phyloP scores from a whole-genome alignment of 2,888 invertebrate species.

The Catocala sponsa region DNA sequence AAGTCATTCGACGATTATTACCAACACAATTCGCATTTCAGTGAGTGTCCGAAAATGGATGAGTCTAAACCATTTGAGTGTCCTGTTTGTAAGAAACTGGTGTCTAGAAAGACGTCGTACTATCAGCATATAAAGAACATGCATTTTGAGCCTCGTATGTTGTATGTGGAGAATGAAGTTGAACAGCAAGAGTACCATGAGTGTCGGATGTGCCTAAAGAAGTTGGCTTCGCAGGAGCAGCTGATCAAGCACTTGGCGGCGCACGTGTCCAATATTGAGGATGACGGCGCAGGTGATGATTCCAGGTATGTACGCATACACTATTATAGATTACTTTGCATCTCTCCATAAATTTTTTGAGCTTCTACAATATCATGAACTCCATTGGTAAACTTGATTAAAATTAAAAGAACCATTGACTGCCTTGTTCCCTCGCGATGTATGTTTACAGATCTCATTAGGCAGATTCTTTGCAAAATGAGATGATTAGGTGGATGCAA shows the following conservation, averaged over 20 bases:
- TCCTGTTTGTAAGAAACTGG: conserved; percentile 68
- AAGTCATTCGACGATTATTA: conserved; percentile 71
- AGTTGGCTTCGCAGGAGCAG: conserved; percentile 69
- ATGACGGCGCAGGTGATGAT: conserved; percentile 56
- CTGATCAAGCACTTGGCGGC: conserved; percentile 78
- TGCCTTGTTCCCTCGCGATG: too few species aligned
- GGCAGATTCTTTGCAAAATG: too few species aligned
- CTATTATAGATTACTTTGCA: too few species aligned
- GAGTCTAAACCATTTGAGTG: conserved; percentile 63
- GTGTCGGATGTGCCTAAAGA: conserved; percentile 77
- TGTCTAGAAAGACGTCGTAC: conserved; percentile 63
- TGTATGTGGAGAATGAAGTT: conserved; percentile 17
- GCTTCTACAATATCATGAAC: too few species aligned
- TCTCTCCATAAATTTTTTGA: too few species aligned
- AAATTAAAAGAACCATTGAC: too few species aligned
- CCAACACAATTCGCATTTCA: conserved; percentile 69
- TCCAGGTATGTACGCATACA: conserved; percentile 61
- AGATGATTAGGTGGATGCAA: too few species aligned
- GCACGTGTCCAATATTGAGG: conserved; percentile 77
- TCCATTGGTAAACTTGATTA: too few species aligned
- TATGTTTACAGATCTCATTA: too few species aligned
- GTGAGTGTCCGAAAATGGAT: conserved; percentile 63
- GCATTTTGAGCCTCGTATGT: conserved; percentile 64
- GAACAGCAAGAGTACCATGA: conserved; percentile 50
- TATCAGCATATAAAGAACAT: conserved; percentile 68